Evolutionary conservation across 2,888 invertebrate species (phyloP).

Genomic region (Ornithoptera alexandrae): DNA sequence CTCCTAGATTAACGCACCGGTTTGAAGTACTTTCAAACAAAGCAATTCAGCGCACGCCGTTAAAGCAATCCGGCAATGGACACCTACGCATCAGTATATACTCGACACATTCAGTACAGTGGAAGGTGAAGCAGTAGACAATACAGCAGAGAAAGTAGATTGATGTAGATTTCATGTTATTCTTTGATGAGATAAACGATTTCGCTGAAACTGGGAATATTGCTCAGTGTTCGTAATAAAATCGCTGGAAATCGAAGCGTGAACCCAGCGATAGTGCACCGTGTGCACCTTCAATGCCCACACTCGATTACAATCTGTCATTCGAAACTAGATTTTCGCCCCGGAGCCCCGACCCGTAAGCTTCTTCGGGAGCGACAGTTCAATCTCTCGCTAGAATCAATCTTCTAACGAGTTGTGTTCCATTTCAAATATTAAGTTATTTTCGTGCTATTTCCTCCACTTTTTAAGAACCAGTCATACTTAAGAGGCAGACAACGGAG

Average conservation of each 20-base stretch:
- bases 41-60: not conserved
- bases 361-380: slow-evolving; percentile 20
- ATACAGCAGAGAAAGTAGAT: not conserved
- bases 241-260: slow-evolving; percentile 6
- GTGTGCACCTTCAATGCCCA: slow-evolving; percentile 12
- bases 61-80: no score
- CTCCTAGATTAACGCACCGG: no score
- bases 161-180: not conserved
- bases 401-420: not conserved
- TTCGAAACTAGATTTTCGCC: slow-evolving; percentile 18
- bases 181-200: slow-evolving; percentile 2
- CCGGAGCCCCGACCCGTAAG: slow-evolving; percentile 9
- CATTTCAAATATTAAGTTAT: no score
- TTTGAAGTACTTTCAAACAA: not conserved
- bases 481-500: no score
- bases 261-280: slow-evolving; percentile 3
- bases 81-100: no score
- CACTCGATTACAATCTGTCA: slow-evolving; percentile 24
- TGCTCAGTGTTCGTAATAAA: slow-evolving; percentile 3
- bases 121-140: no score
- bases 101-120: no score
- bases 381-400: slow-evolving; percentile 14
- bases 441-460: no score
- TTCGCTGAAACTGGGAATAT: not conserved
- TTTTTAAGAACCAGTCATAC: no score